A percentile compares a stretch with the other conserved stretches of the same genome.
phyloP scores from a whole-genome alignment of 2,797 vertebrate species.

The Microhierax caerulescens region DNA sequence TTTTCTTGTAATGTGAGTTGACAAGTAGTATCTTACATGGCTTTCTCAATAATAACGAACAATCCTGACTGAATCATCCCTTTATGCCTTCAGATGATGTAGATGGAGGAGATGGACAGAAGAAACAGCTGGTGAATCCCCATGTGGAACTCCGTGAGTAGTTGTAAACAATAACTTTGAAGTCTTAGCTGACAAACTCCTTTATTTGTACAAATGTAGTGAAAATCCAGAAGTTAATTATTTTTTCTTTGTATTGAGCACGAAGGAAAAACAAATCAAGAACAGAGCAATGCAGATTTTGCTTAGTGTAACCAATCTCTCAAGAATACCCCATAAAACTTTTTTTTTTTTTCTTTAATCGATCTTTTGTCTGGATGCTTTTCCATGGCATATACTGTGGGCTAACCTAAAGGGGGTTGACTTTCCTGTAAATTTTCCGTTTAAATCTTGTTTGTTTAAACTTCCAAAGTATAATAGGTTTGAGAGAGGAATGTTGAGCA shows the following conservation, averaged over 20 bases:
- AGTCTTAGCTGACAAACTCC: neutral
- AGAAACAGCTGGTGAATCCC: conserved; percentile 90
- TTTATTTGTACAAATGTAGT: neutral
- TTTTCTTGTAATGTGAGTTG: neutral
- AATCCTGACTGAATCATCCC: neutral
- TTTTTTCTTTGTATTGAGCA: neutral
- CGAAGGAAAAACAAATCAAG: neutral
- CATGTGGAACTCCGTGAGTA: conserved; percentile 95
- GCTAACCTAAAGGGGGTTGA: neutral
- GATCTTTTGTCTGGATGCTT: neutral
- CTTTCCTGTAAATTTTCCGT: neutral
- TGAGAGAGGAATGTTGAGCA: neutral
- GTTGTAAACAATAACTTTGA: neutral
- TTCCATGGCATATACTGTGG: neutral
- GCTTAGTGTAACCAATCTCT: neutral
- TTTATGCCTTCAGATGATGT: conserved; percentile 82
- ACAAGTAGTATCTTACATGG: neutral
- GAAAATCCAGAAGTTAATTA: neutral
- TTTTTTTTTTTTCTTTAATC: neutral
- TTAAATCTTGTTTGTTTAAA: neutral
- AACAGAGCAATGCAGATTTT: neutral
- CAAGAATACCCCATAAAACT: neutral
- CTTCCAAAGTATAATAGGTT: accelerated
- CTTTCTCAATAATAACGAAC: neutral
- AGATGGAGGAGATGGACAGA: conserved; percentile 89